Base-by-base conservation (phyloP, 2,888 invertebrate genomes). In the Lasioglossum oenotherae region DNA sequence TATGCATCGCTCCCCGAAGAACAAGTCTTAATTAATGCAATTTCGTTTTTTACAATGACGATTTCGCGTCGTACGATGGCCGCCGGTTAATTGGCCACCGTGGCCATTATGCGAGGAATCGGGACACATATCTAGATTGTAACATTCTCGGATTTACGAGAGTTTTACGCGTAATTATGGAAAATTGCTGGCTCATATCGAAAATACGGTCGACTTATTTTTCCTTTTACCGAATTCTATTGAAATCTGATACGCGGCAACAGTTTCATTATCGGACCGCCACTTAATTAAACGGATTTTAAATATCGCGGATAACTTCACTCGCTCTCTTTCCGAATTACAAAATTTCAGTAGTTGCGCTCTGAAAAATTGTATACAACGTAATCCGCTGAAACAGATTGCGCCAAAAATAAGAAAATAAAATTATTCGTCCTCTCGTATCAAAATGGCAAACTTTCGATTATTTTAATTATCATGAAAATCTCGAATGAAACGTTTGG, bases 1-100 rank as follows among this genome's bases (percentile, higher is more conserved):
- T 38, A 67, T 67, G 67, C 23, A 69, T 69, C 67, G 23, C 67
- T 35, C 31, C 16, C 35, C 14, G 19, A 23, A 23, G 35, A 38
- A 35, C 64, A n/a, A 64, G 57, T 49, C 31, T 79, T 79, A 79
- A 81, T 81, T 79, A 67, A 79, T 64, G 60, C 69, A 69, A 38
- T 69, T 69, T 69, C 67, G 67, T 38, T 69, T 69, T 38, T 69
- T 38, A 69, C 23, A 69, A 38, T 35, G 67, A 69, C 4, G 31
- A 38, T 69, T 35, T 69, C 67, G 35, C 67, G 67, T 35, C 23
- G 23, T 23, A 19, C 67, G 35, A 69, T 19, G 38, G 67, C 67
- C 67, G 4, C 67, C 67, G 23, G 67, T 69, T 69, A 69, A 69
- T 69, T 69, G 23, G 67, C 31, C 35, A 8, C 8, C 35, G 35